phyloP scores from a whole-genome alignment of 2,797 vertebrate genomes.

The Lacerta bilineata region DNA sequence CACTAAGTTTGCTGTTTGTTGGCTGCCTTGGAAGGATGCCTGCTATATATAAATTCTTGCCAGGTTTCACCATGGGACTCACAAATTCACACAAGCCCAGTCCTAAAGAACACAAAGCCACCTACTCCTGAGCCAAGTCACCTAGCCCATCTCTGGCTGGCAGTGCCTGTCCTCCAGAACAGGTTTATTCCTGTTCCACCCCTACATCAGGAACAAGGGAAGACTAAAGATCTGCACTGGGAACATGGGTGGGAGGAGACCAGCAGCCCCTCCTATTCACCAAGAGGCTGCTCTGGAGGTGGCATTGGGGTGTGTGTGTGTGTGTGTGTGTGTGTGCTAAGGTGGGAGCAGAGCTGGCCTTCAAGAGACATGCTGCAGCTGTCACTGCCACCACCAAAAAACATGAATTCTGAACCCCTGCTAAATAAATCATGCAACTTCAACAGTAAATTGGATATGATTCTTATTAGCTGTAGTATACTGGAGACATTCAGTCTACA shows the following conservation, averaged over 20 bases:
- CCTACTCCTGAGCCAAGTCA: background rate
- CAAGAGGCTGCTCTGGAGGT: no score
- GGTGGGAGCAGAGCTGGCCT: no score
- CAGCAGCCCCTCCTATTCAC: no score
- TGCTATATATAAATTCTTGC: conserved; percentile 11
- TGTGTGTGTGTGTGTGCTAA: no score
- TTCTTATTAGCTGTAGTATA: background rate
- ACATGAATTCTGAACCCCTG: background rate
- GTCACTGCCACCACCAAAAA: no score
- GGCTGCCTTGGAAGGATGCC: conserved; percentile 15
- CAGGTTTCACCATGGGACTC: conserved; percentile 1
- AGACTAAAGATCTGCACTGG: no score
- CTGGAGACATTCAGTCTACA: background rate
- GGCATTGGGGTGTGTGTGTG: no score
- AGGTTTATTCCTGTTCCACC: background rate
- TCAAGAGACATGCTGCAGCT: no score
- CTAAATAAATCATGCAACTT: background rate
- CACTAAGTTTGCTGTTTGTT: conserved; percentile 15
- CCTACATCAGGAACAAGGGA: no score
- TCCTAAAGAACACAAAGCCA: background rate
- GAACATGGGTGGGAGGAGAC: no score
- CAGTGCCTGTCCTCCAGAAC: background rate
- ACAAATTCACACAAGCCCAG: background rate
- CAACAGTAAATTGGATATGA: background rate
- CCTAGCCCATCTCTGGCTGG: background rate